A percentile compares a stretch with the other conserved stretches of the same genome.
These are phyloP conservation scores for Himantopus leucocephalus DNA, from an alignment of 2,113 vertebrate genomes.

Conservation along the genomic window DNA sequence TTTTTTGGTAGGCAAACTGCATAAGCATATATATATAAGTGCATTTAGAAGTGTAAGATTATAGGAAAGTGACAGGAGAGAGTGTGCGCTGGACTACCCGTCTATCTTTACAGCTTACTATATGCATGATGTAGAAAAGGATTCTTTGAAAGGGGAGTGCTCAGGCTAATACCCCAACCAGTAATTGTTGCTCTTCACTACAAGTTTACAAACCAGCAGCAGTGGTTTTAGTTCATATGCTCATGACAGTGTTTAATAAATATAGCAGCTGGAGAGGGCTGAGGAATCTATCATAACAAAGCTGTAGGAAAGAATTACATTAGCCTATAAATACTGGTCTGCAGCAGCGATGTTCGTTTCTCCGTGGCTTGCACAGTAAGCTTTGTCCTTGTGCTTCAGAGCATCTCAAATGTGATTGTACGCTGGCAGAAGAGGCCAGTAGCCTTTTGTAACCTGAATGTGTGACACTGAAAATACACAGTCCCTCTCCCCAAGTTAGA, in stretches of 20 bases:
- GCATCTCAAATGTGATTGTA: not conserved
- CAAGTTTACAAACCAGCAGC: not conserved
- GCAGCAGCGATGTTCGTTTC: not conserved
- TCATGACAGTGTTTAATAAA: not conserved
- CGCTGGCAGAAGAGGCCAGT: not conserved
- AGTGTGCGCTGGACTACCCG: not conserved
- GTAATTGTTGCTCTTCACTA: not conserved
- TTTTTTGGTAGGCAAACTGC: not conserved
- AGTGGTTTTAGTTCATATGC: not conserved
- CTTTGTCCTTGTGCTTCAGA: conserved; percentile 1
- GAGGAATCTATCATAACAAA: not conserved
- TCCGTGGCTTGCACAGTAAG: not conserved
- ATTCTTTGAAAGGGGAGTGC: not conserved
- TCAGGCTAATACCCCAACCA: not conserved
- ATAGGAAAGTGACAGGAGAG: not conserved
- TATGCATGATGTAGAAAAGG: not conserved
- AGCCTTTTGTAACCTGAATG: not conserved
- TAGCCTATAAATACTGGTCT: not conserved
- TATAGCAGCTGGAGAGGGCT: not conserved
- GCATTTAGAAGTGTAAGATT: not conserved
- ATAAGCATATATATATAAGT: not conserved
- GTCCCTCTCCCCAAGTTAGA: not conserved
- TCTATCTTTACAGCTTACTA: not conserved
- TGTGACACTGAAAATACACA: not conserved
- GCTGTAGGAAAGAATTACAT: not conserved